Evolutionary conservation across 2,113 vertebrate genomes (phyloP), one percentile per base, ranked within the genome.

Genomic region (Mionectes macconnelli): DNA sequence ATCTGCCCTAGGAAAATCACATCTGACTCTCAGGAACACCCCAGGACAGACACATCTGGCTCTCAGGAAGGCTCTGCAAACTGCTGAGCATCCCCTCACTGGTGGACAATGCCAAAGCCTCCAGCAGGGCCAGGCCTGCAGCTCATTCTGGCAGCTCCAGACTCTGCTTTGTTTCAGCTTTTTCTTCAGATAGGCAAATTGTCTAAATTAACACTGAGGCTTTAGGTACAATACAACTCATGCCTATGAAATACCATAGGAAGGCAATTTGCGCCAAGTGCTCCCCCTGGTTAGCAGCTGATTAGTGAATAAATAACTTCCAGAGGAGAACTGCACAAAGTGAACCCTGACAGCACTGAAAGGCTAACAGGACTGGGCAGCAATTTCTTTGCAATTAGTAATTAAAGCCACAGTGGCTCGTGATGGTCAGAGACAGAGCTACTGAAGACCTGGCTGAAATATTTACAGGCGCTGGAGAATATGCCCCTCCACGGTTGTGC

Each of bases 221-320:
- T 72, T 84, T 47, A 8, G 8, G 69, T 42, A 82, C 73, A 73
- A 40, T 57, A n/a, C 4, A 95, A 70, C 60, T 89, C 75, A 91
- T 92, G 52, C 84, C 73, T 1, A 2, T 82, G 84, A 91, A 91
- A 40, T 60, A 84, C 28, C 60, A 37, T 49, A 63, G n/a, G 10
- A 68, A 75, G 45, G 57, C 75, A 33, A 91, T 90, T 81, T 89
- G 69, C 80, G 94, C 47, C 82, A 49, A 95, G 47, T 67, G 78
- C 74, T 91, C 40, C 67, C 69, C 56, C 68, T 60, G 24, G 30
- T 91, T 68, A 91, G 76, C 74, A 82, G 87, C 81, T 76, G 62
- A 56, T 89, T 89, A 87, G 62, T 4, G 8, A 92, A 92, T 55
- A 96, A 93, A 59, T 55, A 67, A 89, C 84, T 89, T 84, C 57